Evolutionary conservation across 2,888 invertebrate genomes (phyloP).

Genomic region (Campoplex capitator): DNA sequence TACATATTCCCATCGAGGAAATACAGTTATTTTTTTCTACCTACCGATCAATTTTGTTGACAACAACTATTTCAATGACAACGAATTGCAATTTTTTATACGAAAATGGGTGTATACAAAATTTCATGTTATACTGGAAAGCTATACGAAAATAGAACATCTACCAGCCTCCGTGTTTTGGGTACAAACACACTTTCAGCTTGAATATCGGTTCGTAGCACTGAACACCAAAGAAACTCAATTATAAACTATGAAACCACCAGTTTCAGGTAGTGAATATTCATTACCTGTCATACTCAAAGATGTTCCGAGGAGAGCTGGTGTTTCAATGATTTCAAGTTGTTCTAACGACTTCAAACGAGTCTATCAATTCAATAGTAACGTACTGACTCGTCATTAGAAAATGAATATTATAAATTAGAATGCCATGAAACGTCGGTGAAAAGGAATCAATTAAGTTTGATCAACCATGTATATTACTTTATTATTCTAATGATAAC

Average conservation of each 20-base stretch:
- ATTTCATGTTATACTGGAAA: not conserved
- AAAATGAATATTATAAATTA: not conserved
- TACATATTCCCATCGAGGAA: no score
- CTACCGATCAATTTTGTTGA: not conserved
- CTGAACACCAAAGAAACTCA: not conserved
- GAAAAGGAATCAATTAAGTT: not conserved
- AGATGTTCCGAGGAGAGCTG: slow-evolving; percentile 5
- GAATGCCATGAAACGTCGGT: no score
- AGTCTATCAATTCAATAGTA: not conserved
- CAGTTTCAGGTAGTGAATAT: slow-evolving; percentile 20
- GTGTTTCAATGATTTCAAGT: slow-evolving; percentile 26
- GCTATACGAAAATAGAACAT: not conserved
- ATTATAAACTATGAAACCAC: slow-evolving; percentile 18
- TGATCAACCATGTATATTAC: not conserved
- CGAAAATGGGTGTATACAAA: not conserved
- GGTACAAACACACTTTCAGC: not conserved
- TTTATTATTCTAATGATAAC: not conserved
- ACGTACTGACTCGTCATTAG: not conserved
- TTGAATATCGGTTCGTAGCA: not conserved
- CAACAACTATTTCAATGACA: not conserved
- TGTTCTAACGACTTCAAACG: not conserved
- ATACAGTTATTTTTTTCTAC: not conserved
- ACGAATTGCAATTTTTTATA: not conserved
- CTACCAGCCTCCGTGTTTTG: not conserved
- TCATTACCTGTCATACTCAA: slow-evolving; percentile 4